phyloP scores from a whole-genome alignment of 2,888 invertebrate species.

The Boloria selene region DNA sequence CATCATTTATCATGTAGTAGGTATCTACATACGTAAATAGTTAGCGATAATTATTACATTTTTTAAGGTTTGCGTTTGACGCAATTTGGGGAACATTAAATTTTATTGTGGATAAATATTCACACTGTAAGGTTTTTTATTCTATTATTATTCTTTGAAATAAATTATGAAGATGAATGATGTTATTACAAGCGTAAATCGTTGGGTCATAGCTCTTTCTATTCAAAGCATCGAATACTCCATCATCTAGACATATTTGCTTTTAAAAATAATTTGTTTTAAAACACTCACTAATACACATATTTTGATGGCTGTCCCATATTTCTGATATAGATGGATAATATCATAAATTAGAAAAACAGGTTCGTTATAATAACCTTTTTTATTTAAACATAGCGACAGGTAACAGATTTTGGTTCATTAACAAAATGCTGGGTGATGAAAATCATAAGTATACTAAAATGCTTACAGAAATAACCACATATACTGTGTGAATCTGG shows the following conservation, averaged over 20 bases:
- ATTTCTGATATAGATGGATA: not conserved
- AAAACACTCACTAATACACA: too few species aligned
- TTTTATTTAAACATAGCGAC: slow-evolving; percentile 6
- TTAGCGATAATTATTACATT: too few species aligned
- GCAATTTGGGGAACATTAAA: too few species aligned
- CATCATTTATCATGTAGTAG: too few species aligned
- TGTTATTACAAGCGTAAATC: slow-evolving; percentile 1
- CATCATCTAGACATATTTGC: not conserved
- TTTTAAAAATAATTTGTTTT: not conserved
- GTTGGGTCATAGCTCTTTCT: not conserved
- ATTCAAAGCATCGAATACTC: not conserved
- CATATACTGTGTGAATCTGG: not conserved
- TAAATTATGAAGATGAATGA: not conserved
- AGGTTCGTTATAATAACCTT: not conserved
- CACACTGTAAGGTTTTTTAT: too few species aligned
- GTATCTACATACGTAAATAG: too few species aligned
- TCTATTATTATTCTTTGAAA: too few species aligned
- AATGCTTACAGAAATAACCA: not conserved
- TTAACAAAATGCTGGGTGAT: not conserved
- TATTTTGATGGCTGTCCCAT: too few species aligned
- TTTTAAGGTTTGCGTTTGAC: too few species aligned
- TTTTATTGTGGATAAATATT: too few species aligned
- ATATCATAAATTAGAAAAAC: not conserved
- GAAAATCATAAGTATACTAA: not conserved
- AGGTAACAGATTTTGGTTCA: slow-evolving; percentile 7